Evolutionary conservation across 2,888 invertebrate species (phyloP).

Genomic region (Zele albiditarsus): DNA sequence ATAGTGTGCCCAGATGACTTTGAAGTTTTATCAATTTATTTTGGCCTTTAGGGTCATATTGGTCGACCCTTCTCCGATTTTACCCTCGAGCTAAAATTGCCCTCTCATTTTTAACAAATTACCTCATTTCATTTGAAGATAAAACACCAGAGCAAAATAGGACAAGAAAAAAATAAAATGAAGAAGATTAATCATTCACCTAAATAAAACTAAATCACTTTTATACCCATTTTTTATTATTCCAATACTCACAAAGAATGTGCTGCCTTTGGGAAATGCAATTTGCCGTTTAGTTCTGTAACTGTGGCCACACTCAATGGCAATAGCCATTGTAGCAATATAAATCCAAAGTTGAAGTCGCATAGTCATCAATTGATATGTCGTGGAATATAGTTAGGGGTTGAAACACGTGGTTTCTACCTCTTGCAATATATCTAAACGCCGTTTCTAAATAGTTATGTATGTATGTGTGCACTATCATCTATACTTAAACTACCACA

Average conservation of each 20-base stretch:
- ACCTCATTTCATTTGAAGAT: background rate
- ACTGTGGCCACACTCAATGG: conserved; percentile 32
- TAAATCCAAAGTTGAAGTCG: conserved; percentile 52
- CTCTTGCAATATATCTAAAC: conserved; percentile 1
- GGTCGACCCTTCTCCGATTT: background rate
- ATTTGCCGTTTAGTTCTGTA: conserved; percentile 58
- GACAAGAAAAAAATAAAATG: background rate
- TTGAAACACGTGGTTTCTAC: conserved; percentile 11
- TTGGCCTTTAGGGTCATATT: background rate
- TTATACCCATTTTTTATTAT: background rate
- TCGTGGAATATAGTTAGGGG: background rate
- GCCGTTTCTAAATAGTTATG: background rate
- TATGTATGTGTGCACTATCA: conserved; percentile 20
- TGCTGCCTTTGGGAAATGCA: conserved; percentile 67
- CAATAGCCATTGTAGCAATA: conserved; percentile 54
- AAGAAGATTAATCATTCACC: background rate
- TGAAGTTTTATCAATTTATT: conserved; percentile 38
- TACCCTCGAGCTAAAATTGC: background rate
- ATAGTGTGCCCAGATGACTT: conserved; percentile 22
- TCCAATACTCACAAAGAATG: conserved; percentile 68
- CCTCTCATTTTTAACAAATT: conserved; percentile 1
- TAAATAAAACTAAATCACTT: background rate
- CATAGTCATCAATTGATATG: conserved; percentile 46
- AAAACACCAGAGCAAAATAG: background rate
- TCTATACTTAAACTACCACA: conserved; percentile 30